phyloP scores from a whole-genome alignment of 2,888 invertebrate genomes.

The Pogonocherus hispidulus region DNA sequence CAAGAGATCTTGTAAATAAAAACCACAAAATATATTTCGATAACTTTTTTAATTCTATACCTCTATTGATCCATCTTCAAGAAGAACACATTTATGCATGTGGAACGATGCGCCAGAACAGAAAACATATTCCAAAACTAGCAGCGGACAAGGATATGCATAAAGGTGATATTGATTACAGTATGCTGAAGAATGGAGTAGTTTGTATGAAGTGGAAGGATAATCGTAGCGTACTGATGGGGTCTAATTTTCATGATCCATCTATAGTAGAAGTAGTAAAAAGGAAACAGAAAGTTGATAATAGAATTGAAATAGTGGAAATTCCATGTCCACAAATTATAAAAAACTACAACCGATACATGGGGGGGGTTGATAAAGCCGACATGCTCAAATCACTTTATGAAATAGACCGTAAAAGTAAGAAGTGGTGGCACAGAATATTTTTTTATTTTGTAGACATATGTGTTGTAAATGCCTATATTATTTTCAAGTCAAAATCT shows the following conservation, averaged over 20 bases:
- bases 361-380: slow-evolving; percentile 23
- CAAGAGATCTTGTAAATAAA: not conserved
- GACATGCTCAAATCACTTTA: slow-evolving; percentile 25
- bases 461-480: slow-evolving; percentile 18
- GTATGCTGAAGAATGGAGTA: not conserved
- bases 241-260: slow-evolving; percentile 15
- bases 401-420: slow-evolving; percentile 18
- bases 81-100: not conserved
- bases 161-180: slow-evolving; percentile 8
- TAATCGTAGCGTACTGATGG: not conserved
- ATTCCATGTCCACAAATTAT: slow-evolving; percentile 25
- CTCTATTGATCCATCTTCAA: not conserved
- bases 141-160: not conserved
- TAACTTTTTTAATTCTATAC: not conserved
- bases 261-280: slow-evolving; percentile 15
- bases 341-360: slow-evolving; percentile 24
- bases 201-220: slow-evolving; percentile 10
- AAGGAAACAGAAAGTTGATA: slow-evolving; percentile 26
- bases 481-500: not conserved
- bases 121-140: not conserved
- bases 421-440: slow-evolving; percentile 39
- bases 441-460: slow-evolving; percentile 37
- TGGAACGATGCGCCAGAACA: not conserved
- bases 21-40: not conserved
- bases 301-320: slow-evolving; percentile 6